phyloP scores from a whole-genome alignment of 2,888 invertebrate genomes.

The Drosophila buzzatii region DNA sequence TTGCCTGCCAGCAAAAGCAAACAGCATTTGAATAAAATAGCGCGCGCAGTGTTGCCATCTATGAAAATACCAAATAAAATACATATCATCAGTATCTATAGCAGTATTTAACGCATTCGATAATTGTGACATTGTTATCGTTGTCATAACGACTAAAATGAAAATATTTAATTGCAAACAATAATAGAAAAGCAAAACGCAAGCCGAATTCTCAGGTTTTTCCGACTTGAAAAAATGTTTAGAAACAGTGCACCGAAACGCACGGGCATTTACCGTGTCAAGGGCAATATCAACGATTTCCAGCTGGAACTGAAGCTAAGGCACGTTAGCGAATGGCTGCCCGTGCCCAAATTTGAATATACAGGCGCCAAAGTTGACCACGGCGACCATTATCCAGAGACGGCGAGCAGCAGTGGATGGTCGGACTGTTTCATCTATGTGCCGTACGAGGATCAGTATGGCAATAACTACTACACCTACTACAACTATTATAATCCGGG shows the following conservation, averaged over 20 bases:
- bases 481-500: conserved; percentile 47
- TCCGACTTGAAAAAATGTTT: conserved; percentile 30
- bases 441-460: conserved; percentile 38
- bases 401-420: conserved; percentile 8
- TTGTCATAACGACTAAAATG: conserved; percentile 55
- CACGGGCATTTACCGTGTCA: conserved; percentile 82
- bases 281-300: conserved; percentile 71
- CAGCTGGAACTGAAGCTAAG: conserved; percentile 56
- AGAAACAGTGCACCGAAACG: conserved; percentile 61
- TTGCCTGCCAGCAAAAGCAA: background rate
- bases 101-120: conserved; percentile 15
- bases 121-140: conserved; percentile 11
- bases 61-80: conserved; percentile 4
- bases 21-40: background rate
- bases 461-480: conserved; percentile 40
- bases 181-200: conserved; percentile 49
- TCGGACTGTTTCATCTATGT: conserved; percentile 45
- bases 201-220: conserved; percentile 20
- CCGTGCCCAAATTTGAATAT: conserved; percentile 82
- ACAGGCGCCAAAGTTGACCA: conserved; percentile 38
- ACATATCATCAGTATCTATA: background rate
- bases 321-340: conserved; percentile 82
- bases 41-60: background rate
- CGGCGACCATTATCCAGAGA: conserved; percentile 44
- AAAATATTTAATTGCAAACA: conserved; percentile 16